phyloP scores from a whole-genome alignment of 2,888 invertebrate species.

The Lasioglossum calceatum region DNA sequence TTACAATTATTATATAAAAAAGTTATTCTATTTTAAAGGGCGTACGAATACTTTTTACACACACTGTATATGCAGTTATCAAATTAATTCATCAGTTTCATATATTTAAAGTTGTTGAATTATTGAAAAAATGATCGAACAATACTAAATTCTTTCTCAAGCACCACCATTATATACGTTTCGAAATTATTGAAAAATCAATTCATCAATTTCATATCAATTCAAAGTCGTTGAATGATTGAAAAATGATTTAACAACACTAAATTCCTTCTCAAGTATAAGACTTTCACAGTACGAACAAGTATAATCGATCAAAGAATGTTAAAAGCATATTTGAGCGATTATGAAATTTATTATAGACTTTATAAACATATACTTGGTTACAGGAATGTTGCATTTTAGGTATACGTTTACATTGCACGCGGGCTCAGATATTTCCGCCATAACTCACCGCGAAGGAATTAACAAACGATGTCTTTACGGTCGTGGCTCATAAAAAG shows the following conservation, averaged over 20 bases:
- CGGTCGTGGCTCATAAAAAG: conserved; percentile 45
- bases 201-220: background rate
- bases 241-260: background rate
- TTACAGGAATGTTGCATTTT: background rate
- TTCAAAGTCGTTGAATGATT: background rate
- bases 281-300: background rate
- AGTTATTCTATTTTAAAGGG: too few relatives aligned
- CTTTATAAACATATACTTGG: background rate
- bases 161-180: background rate
- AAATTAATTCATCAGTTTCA: background rate
- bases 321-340: background rate
- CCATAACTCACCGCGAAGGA: conserved; percentile 42
- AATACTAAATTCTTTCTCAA: background rate
- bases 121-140: background rate
- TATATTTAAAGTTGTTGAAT: background rate
- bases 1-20: too few relatives aligned
- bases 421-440: background rate
- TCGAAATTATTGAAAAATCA: too few relatives aligned
- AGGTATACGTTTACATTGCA: background rate
- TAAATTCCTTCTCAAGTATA: background rate
- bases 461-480: conserved; percentile 53
- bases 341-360: background rate
- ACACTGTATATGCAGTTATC: too few relatives aligned
- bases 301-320: background rate
- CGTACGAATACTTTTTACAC: too few relatives aligned